Base-by-base conservation (phyloP, 2,888 invertebrate genomes). In the Drosophila gaucha region DNA sequence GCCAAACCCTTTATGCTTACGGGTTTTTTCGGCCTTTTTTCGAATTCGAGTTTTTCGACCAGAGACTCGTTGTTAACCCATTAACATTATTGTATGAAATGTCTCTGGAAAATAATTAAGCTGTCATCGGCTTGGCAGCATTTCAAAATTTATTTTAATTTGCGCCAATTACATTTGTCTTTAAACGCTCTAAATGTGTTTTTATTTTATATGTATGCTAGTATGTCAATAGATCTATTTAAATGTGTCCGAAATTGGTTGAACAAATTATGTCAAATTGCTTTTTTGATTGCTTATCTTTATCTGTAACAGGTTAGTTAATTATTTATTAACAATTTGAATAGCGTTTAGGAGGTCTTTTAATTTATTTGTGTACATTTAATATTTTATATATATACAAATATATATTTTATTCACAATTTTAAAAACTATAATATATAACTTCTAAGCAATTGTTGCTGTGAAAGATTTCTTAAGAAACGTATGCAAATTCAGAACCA, bases 21-120 rank as follows among this genome's bases (percentile, higher is more conserved):
- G 41, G 47, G n/a, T 24, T 33, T 47, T 46, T 33, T 49, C 28
- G 28, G 28, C 18, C 8, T 20, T 12, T 9, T 22, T 12, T 22
- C n/a, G n/a, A n/a, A 14, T 26, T 41, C 36, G 36, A 20, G 24
- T 22, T 35, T 20, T 14, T 43, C 26, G 16, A n/a, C n/a, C n/a
- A n/a, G n/a, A n/a, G n/a, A 18, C 66, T 38, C 67, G 67, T 44
- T 59, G 54, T 65, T 69, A 60, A 69, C 72, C 70, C 72, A 74
- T 72, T 74, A 70, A 75, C 52, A 43, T 47, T 51, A 38, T 51
- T 55, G 38, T 41, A 57, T 28, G 43, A 69, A 54, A 28, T 59
- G 55, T 44, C 28, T 10, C 22, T 10, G 10, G 16, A 26, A 46
- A 38, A 56, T 57, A 74, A 73, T 73, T 69, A 74, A 69, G 58